Evolutionary conservation across 2,113 vertebrate species (phyloP).

Genomic region (Alligator mississippiensis): DNA sequence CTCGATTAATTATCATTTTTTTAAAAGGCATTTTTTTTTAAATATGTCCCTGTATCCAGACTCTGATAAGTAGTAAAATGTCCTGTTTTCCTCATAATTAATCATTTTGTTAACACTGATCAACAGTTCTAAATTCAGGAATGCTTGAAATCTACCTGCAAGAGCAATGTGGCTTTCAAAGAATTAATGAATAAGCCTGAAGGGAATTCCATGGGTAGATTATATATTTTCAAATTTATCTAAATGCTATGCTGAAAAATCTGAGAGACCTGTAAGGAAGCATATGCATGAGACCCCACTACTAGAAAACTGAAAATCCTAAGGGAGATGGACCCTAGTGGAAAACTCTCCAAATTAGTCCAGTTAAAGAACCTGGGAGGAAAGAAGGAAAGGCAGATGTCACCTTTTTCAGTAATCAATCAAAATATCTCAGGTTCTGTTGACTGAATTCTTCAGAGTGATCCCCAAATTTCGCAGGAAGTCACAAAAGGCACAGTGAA

Average conservation of each 20-base stretch:
- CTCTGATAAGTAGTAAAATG: neutral
- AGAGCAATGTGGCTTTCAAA: rapidly evolving
- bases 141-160: neutral
- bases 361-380: neutral
- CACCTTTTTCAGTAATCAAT: neutral
- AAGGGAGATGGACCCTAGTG: neutral
- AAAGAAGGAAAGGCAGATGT: neutral
- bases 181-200: neutral
- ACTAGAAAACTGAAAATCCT: neutral
- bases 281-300: rapidly evolving
- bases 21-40: neutral
- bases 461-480: rapidly evolving
- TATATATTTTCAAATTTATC: neutral
- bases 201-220: neutral
- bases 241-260: neutral
- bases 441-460: neutral
- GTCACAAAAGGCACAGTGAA: neutral
- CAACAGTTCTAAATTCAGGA: neutral
- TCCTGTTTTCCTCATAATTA: neutral
- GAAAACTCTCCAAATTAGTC: neutral
- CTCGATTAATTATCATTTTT: neutral
- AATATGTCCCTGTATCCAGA: neutral
- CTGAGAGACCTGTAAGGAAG: neutral
- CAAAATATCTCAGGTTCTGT: neutral
- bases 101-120: neutral